Evolutionary conservation across 2,113 vertebrate species (phyloP).

Genomic region (human): GRCh38 chr6:35011501-35012000

Average conservation of each 20-base stretch:
- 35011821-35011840: neutral
- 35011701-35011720: neutral
- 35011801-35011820: neutral
- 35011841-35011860: neutral
- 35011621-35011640: neutral
- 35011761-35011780: neutral
- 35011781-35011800: neutral
- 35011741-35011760: neutral
- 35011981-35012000: neutral
- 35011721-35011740: neutral
- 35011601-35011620: neutral
- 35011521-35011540: neutral
- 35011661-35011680: neutral
- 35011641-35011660: neutral
- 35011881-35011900: neutral
- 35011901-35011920: neutral
- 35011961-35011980: slow-evolving; percentile 11
- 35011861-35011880: neutral
- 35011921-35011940: neutral
- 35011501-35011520: neutral
- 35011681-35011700: neutral
- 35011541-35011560: neutral
- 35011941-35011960: neutral
- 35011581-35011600: neutral
- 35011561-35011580: fast-evolving